These are phyloP conservation scores for Epinephelus fuscoguttatus DNA, from an alignment of 2,113 vertebrate genomes.

Conservation along the genomic window DNA sequence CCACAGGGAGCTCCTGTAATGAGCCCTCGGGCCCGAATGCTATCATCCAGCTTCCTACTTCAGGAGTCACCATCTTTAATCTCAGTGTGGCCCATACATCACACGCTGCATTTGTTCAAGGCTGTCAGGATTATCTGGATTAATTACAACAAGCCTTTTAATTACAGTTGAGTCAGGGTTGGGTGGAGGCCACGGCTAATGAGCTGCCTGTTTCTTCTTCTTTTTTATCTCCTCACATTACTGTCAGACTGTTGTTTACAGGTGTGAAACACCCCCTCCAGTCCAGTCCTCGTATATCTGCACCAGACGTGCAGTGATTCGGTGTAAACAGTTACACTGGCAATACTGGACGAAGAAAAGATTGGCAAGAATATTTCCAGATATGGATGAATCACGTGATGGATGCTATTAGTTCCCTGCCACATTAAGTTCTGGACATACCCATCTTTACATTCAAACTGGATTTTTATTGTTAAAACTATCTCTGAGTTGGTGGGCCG, in stretches of 20 bases:
- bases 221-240: conserved; percentile 24
- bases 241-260: neutral
- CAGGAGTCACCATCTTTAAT: conserved; percentile 33
- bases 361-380: too few relatives aligned
- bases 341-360: too few relatives aligned
- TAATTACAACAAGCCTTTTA: conserved; percentile 37
- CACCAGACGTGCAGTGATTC: too few relatives aligned
- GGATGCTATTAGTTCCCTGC: too few relatives aligned
- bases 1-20: neutral
- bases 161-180: conserved; percentile 33
- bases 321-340: too few relatives aligned
- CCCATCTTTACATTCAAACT: too few relatives aligned
- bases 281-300: too few relatives aligned
- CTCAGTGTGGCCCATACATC: conserved; percentile 1
- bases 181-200: conserved; percentile 44
- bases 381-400: too few relatives aligned
- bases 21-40: conserved; percentile 33
- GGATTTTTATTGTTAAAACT: too few relatives aligned
- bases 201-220: conserved; percentile 24
- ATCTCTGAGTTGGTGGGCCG: too few relatives aligned
- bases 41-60: conserved; percentile 9
- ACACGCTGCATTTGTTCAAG: conserved; percentile 16
- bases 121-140: conserved; percentile 36
- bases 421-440: too few relatives aligned
- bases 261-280: too few relatives aligned